A percentile compares a stretch with the other conserved stretches of the same genome.
phyloP scores from a whole-genome alignment of 2,888 invertebrate genomes.

The Idaea biselata region DNA sequence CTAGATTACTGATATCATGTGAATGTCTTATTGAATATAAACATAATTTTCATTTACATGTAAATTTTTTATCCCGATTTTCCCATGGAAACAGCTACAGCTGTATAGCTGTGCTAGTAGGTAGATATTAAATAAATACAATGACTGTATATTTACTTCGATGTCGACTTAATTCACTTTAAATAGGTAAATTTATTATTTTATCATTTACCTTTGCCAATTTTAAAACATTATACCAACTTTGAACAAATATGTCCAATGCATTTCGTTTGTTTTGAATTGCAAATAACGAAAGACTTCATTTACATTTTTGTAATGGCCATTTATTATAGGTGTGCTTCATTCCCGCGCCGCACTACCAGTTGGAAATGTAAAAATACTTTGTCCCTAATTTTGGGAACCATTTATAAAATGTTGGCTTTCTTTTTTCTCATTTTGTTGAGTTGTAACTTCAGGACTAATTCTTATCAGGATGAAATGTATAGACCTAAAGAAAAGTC shows the following conservation, averaged over 20 bases:
- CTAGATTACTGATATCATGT: too few species aligned
- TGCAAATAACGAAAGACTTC: conserved; percentile 25
- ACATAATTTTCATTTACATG: too few species aligned
- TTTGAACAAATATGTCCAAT: conserved; percentile 2
- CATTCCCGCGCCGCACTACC: conserved; percentile 12
- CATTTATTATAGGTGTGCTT: conserved; percentile 19
- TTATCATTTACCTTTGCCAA: background rate
- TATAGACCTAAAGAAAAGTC: too few species aligned
- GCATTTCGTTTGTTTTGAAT: conserved; percentile 26
- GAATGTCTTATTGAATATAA: too few species aligned
- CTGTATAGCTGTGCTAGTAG: too few species aligned
- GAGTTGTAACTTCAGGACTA: background rate
- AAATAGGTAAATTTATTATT: background rate
- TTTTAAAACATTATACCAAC: background rate
- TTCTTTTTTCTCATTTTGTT: background rate
- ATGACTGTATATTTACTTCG: too few species aligned
- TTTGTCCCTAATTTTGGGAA: background rate
- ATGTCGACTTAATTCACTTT: too few species aligned
- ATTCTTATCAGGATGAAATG: background rate
- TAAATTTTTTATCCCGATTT: too few species aligned
- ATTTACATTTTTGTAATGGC: conserved; percentile 28
- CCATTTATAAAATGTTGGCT: background rate
- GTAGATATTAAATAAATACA: too few species aligned
- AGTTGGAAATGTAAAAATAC: conserved; percentile 13
- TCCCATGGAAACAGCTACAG: too few species aligned